Conservation (phyloP, 1,140 invertebrate genomes). For the Leptinotarsa lineolata region DNA sequence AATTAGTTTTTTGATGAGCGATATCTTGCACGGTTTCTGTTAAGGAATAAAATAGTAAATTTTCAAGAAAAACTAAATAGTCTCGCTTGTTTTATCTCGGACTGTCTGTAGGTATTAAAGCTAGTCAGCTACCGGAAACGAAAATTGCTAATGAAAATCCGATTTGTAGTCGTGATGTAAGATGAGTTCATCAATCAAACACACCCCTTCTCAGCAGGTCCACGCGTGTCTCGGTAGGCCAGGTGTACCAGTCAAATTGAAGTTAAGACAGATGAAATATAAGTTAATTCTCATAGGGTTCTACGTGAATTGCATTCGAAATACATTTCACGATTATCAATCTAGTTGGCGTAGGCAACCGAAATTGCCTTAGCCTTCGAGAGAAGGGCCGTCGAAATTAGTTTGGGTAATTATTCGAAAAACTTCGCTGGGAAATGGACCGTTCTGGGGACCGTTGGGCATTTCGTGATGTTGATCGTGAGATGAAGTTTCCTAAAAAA, state of each 20-base stretch:
- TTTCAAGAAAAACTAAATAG: no score
- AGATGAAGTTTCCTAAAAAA: no score
- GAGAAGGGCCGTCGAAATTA: neutral
- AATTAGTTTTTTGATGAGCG: no score
- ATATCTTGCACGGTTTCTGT: no score
- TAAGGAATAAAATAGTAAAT: no score
- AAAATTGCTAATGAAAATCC: neutral
- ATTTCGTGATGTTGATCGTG: no score
- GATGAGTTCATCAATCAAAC: slow-evolving; percentile 18
- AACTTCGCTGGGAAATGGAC: neutral
- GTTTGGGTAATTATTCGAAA: slow-evolving; percentile 4
- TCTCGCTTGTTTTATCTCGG: no score
- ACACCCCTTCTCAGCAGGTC: slow-evolving; percentile 17
- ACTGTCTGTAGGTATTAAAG: no score
- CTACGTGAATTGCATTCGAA: neutral
- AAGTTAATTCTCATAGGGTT: slow-evolving; percentile 14
- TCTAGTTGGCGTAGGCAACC: neutral
- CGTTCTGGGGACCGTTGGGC: no score
- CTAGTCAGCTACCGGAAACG: neutral
- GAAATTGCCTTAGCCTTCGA: slow-evolving; percentile 1
- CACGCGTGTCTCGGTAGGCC: slow-evolving; percentile 14
- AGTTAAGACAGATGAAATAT: slow-evolving; percentile 21
- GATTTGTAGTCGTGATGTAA: neutral
- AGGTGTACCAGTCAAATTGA: slow-evolving; percentile 16
- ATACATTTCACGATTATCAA: slow-evolving; percentile 1